Evolutionary conservation across 2,888 invertebrate genomes (phyloP), one percentile per base, ranked within the genome.

Genomic region (Eilema caniola): DNA sequence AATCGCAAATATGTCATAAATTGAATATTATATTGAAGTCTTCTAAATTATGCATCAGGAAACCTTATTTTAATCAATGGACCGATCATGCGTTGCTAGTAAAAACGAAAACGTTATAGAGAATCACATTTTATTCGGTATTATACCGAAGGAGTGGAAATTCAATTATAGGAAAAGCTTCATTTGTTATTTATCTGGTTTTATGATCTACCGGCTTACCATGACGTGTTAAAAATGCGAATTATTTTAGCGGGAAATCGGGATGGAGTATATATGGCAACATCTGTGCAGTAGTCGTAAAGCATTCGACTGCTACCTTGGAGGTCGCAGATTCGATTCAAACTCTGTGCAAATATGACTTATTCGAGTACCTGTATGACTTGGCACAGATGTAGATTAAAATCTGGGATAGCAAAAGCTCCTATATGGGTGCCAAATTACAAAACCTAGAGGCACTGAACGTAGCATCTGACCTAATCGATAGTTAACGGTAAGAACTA

Each of bases 11-110:
- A 69, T 60, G 62, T 62, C 69, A 76, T 79, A 71, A 70, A 74
- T 74, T 41, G 71, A 64, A 71, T 72, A 69, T 70, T 74, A 72
- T 71, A 75, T 74, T 70, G 61, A 72, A 75, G 62, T 63, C 37
- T 53, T 23, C 31, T 10, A 31, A 31, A 28, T 65, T 23, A 33
- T 25, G 20, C 20, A n/a, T 28, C 28, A 28, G 11, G 3, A 12
- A 25, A 25, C 14, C 59, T 25, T 11, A 37, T 2, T 62, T n/a
- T 31, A 28, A 33, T 33, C 33, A 28, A 4, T 0, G 47, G n/a
- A 47, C 25, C 47, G 47, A 63, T 10, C n/a, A 16, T 47, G 24
- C 25, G 41, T 47, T 25, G 20, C 47, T 25, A 25, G 25, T 2
- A 20, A 25, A 63, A 3, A 24, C n/a, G n/a, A n/a, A n/a, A n/a